Base-by-base conservation (phyloP, 2,797 vertebrate species). In the Catostomus latipinnis region DNA sequence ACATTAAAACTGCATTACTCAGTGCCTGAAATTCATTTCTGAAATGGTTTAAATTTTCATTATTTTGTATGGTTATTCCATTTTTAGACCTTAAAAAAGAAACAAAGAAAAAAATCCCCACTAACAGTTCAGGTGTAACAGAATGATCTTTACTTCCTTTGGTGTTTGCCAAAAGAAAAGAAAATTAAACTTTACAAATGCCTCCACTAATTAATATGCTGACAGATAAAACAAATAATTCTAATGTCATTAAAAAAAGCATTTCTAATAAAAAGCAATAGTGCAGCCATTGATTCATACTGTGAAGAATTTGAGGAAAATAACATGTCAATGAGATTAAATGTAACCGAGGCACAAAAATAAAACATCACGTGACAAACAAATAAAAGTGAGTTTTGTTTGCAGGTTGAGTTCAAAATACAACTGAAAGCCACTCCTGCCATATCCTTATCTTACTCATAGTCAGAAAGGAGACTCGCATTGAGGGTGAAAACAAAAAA, bases 61-160 rank as follows among this genome's bases (percentile, higher is more conserved):
- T 34, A 34, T 34, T 34, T 34, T 34, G 34, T 34, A 34, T 34
- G 34, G 2, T 34, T 34, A 34, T 34, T 34, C 34, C 34, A 34
- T 34, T 34, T 34, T 34, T 34, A 34, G 2, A 34, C 34, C 2
- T 34, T 22, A 22, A 34, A 34, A 34, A 4, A 34, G 3, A 34
- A 3, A 34, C 34, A 4, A 34, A 34, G 34, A 34, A 65, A 84
- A 65, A 16, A 8, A 83, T 62, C 60, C n/a, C 81, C 72, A 88
- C 66, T 45, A 72, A 76, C 82, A 74, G 77, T 62, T 62, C 70
- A 34, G 82, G 88, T 90, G 86, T 85, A 85, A 91, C 84, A 88
- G 79, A 76, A 89, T 89, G 74, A 88, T 86, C 61, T 91, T 93
- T 92, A 91, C 89, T 93, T 92, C 88, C 92, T 95, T 94, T 93